Evolutionary conservation across 2,797 vertebrate species (phyloP), one percentile per base, ranked within the genome.

Genomic region (Oreonectes daqikongensis): DNA sequence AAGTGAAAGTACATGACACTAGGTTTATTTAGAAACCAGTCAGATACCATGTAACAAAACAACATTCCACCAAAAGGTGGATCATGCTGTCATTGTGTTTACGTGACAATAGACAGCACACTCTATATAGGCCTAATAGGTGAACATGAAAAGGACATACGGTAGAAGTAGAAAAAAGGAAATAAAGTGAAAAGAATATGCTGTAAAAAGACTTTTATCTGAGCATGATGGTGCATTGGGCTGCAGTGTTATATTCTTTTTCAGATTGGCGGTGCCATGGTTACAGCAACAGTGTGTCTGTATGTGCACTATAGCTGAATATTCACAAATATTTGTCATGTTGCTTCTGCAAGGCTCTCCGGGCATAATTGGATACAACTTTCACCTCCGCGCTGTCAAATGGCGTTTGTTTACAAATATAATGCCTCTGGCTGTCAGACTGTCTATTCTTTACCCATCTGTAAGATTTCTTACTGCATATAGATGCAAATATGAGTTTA

Each of bases 321-420:
- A 70, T 44, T 44, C 30, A 52, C 26, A 1, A 35, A 64, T 69
- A 72, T 76, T 57, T 69, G 75, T 72, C 38, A 78, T 30, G 60
- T 52, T 71, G 67, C 38, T 68, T 65, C 67, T 22, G 14, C 46
- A 14, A 72, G 48, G 57, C 69, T 40, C 71, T 72, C 67, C 2
- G 10, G 46, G 63, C 64, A 50, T 81, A 79, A 79, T 57, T 79
- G 55, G 53, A 52, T 71, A 53, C 55, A 76, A 75, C 71, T 52
- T 53, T 75, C 40, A 35, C 73, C 57, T 32, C 57, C n/a, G 28
- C 57, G 57, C 64, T 69, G 69, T 77, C 64, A 79, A 66, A 72
- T 48, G 18, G 28, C 68, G 15, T 70, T 77, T 78, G 40, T 48
- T 55, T 57, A 68, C 52, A 70, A 70, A 44, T 71, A 70, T 50